phyloP scores from a whole-genome alignment of 2,888 invertebrate genomes.

The Acleris literana region DNA sequence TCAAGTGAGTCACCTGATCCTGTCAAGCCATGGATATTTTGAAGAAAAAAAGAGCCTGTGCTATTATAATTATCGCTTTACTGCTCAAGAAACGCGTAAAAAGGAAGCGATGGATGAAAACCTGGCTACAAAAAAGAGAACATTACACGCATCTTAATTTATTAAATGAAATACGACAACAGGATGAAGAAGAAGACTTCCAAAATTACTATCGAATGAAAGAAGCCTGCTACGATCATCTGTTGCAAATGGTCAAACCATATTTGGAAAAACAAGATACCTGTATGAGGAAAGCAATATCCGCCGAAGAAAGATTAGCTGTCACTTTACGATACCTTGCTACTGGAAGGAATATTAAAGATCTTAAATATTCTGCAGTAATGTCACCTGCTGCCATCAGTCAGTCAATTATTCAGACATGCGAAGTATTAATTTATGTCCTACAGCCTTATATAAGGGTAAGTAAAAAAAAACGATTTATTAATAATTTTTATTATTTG shows the following conservation, averaged over 20 bases:
- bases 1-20: constrained; percentile 33
- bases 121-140: constrained; percentile 15
- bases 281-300: constrained; percentile 21
- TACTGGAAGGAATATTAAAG: constrained; percentile 36
- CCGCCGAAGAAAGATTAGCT: constrained; percentile 34
- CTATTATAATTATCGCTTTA: constrained; percentile 36
- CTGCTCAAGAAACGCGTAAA: constrained; percentile 38
- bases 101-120: constrained; percentile 32
- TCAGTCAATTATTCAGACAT: constrained; percentile 37
- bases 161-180: constrained; percentile 26
- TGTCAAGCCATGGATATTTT: constrained; percentile 27
- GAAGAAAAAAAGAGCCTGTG: constrained; percentile 37
- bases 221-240: constrained; percentile 35
- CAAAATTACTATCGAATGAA: constrained; percentile 36
- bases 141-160: constrained; percentile 32
- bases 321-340: constrained; percentile 20
- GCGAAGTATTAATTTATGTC: constrained; percentile 35
- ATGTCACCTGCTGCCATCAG: constrained; percentile 27
- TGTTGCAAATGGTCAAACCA: constrained; percentile 35
- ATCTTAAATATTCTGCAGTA: constrained; percentile 35
- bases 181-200: constrained; percentile 26
- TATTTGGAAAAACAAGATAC: constrained; percentile 34
- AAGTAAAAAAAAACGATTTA: constrained; percentile 31
- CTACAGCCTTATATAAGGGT: constrained; percentile 37
- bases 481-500: constrained; percentile 31